Conservation (phyloP, 2,113 vertebrate genomes). For the Engystomops pustulosus region DNA sequence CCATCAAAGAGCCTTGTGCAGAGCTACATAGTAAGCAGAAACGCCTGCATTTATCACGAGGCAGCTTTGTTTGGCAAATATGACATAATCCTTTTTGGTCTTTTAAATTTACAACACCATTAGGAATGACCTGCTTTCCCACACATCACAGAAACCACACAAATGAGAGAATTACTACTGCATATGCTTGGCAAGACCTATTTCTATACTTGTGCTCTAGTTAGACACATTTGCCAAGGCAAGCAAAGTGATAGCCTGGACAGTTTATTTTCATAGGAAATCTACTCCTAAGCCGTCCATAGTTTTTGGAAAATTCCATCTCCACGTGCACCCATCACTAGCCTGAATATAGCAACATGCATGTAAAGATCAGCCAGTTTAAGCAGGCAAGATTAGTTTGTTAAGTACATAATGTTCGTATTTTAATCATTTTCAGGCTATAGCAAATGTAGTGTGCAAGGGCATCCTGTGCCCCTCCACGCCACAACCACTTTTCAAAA, state of each 20-base stretch:
- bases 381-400: too few relatives aligned
- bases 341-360: background rate
- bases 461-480: too few relatives aligned
- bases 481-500: too few relatives aligned
- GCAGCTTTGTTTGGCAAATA: conserved; percentile 64
- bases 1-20: conserved; percentile 62
- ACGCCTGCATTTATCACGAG: conserved; percentile 65
- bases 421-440: too few relatives aligned
- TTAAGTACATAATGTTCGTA: too few relatives aligned
- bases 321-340: background rate
- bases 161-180: conserved; percentile 63
- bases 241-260: conserved; percentile 16
- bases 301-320: background rate
- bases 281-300: background rate
- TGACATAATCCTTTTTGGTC: conserved; percentile 65
- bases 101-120: conserved; percentile 67
- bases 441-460: too few relatives aligned
- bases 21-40: conserved; percentile 65
- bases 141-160: conserved; percentile 65
- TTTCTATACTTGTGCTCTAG: background rate
- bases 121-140: conserved; percentile 69
- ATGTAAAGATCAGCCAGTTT: too few relatives aligned
- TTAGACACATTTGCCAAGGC: conserved; percentile 14
- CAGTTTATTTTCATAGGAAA: conserved; percentile 21
- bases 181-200: conserved; percentile 27